A percentile compares a stretch with the other conserved stretches of the same genome.
Conservation (phyloP, 2,113 vertebrate genomes). For the Bombycilla garrulus region DNA sequence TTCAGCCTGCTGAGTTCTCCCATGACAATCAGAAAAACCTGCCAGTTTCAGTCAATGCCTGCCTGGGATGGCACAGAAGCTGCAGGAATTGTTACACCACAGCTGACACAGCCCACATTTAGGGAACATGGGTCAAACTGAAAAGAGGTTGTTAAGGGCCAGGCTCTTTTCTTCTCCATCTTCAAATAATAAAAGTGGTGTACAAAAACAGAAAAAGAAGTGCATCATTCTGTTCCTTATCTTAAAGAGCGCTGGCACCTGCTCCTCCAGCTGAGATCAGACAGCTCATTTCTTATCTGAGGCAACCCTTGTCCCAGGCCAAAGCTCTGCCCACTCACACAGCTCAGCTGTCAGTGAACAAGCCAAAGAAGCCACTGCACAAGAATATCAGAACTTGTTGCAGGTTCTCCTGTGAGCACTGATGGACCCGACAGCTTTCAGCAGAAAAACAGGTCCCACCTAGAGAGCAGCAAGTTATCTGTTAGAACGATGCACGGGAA, state of each 20-base stretch:
- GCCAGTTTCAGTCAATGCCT: background rate
- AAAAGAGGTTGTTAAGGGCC: background rate
- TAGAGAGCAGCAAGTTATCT: background rate
- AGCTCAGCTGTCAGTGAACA: background rate
- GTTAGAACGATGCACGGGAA: accelerated
- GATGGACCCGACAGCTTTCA: background rate
- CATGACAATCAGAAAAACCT: background rate
- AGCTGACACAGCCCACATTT: background rate
- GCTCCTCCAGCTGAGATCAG: background rate
- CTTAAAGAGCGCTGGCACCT: background rate
- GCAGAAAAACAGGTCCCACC: background rate
- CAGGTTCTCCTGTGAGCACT: accelerated
- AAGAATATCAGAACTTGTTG: background rate
- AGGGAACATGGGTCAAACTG: background rate
- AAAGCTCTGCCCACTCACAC: background rate
- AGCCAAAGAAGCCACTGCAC: background rate
- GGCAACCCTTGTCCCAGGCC: background rate
- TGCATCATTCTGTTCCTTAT: background rate
- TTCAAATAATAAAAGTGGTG: background rate
- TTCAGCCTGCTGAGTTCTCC: background rate
- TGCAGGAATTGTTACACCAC: background rate
- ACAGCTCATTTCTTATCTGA: background rate
- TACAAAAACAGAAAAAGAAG: background rate
- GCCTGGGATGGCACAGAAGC: background rate
- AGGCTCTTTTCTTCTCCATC: background rate